Conservation (phyloP, 2,113 vertebrate genomes). For the Cavia aperea region DNA sequence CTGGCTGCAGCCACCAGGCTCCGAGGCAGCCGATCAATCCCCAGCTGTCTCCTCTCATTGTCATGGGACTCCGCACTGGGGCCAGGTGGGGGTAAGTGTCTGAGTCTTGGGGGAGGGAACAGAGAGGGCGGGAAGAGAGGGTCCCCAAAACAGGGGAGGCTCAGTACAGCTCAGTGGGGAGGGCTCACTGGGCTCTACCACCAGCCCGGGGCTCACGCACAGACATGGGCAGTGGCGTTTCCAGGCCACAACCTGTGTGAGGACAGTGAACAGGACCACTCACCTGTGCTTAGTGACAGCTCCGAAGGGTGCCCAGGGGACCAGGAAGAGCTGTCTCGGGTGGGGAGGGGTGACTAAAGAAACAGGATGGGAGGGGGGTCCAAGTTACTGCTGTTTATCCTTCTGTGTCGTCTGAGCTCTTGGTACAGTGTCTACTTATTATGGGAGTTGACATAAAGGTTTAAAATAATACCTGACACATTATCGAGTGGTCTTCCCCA, state of each 20-base stretch:
- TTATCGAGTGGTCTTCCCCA: too few species aligned
- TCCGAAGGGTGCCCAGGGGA: neutral
- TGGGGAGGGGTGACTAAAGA: too few species aligned
- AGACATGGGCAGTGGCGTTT: too few species aligned
- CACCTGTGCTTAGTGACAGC: too few species aligned
- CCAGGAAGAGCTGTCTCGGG: neutral
- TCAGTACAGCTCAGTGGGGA: neutral
- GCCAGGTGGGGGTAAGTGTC: neutral
- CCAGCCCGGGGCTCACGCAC: too few species aligned
- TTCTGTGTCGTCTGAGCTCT: neutral
- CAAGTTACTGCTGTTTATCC: neutral
- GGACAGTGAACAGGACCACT: too few species aligned
- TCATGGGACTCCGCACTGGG: neutral
- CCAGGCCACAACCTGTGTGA: neutral
- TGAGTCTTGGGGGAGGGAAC: neutral
- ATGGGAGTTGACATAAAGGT: too few species aligned
- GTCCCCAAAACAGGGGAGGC: neutral
- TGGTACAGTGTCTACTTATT: neutral
- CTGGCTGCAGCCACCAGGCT: neutral
- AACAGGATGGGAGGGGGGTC: too few species aligned
- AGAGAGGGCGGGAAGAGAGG: neutral
- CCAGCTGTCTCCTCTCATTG: neutral
- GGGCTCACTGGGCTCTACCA: neutral
- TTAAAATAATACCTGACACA: neutral
- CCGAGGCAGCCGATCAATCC: neutral